Evolutionary conservation across 2,113 vertebrate genomes (phyloP), one percentile per base, ranked within the genome.

Genomic region (Eclectus roratus): DNA sequence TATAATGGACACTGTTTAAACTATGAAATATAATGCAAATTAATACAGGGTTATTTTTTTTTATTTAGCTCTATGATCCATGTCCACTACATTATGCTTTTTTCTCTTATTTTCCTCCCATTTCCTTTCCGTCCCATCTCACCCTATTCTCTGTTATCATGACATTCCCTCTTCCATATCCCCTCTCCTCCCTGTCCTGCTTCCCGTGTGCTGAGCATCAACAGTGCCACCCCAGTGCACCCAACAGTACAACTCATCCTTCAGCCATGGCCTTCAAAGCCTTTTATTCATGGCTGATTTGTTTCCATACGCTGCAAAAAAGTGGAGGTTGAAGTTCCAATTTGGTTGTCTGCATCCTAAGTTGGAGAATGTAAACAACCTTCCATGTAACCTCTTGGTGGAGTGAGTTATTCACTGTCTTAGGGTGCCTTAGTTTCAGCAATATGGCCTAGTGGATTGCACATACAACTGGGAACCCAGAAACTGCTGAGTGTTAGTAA

Each of bases 401-500:
- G 52, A 84, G 35, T 24, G 47, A 74, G 64, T 80, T 78, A 24
- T 24, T 72, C 64, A 73, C 29, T 10, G 7, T 41, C 6, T 23
- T 15, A 41, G 17, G 24, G 39, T 78, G 35, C 35, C 76, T 88
- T 61, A 47, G 43, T 71, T 92, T 88, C 91, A 78, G 65, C 83
- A 92, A 46, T 25, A 60, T 0, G 0, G 58, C 20, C 53, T 35
- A 33, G 9, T 44, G 50, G 55, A 74, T 33, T 80, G 46, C 27
- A 80, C 27, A 23, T 9, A 70, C 3, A 3, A 66, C 41, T 39
- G 35, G 11, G 35, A 84, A 46, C 47, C 80, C 56, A 80, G 61
- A 91, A 94, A 86, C 8, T 83, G 29, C 61, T 50, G 37, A 85
- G 33, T 85, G 50, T 18, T 58, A 95, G 50, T 47, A 96, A 85